Conservation (phyloP, 2,888 invertebrate species). For the Synanthedon formicaeformis region DNA sequence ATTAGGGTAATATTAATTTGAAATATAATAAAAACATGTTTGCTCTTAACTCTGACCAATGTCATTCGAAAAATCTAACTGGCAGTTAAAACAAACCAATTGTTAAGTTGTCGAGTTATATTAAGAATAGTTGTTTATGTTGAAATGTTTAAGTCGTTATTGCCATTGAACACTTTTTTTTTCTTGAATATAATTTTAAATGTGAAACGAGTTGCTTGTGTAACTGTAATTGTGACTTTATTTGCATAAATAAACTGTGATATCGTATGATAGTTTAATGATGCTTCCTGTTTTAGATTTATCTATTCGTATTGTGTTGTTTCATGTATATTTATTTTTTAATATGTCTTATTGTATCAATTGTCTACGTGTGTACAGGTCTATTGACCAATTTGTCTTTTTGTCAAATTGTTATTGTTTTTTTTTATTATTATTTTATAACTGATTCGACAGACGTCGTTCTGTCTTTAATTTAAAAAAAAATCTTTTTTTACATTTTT, state of each 20-base stretch:
- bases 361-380: neutral
- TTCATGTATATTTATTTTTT: neutral
- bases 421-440: no score
- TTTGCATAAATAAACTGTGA: conserved; percentile 71
- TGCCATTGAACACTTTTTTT: conserved; percentile 32
- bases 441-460: no score
- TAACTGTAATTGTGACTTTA: conserved; percentile 23
- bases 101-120: neutral
- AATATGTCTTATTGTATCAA: neutral
- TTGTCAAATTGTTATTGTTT: no score
- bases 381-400: no score
- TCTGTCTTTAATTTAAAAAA: no score
- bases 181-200: conserved; percentile 7
- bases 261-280: conserved; percentile 65
- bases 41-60: no score
- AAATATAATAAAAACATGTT: no score
- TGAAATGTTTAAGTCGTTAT: conserved; percentile 16
- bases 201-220: neutral
- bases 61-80: no score
- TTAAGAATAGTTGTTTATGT: conserved; percentile 17
- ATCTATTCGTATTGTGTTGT: conserved; percentile 1
- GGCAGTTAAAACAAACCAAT: no score
- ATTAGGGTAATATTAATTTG: no score
- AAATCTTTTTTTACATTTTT: no score
- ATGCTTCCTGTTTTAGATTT: conserved; percentile 46